These are phyloP conservation scores for Lasius fuliginosus DNA, from an alignment of 2,888 invertebrate genomes.

Conservation along the genomic window DNA sequence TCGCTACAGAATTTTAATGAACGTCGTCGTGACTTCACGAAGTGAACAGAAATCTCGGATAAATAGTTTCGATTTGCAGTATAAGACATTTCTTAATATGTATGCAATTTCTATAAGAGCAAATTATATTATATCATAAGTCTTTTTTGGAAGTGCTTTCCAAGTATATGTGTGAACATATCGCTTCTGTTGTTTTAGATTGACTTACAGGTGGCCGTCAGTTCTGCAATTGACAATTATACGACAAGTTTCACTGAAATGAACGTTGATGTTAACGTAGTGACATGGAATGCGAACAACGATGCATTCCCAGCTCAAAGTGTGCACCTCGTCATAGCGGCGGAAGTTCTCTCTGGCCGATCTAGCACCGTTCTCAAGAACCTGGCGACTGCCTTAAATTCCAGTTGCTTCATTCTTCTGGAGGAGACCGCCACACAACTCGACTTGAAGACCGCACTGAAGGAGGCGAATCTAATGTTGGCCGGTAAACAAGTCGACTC, in stretches of 20 bases:
- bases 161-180: background rate
- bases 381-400: slow-evolving; percentile 89
- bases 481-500: slow-evolving; percentile 90
- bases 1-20: background rate
- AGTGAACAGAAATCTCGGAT: background rate
- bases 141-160: too few species aligned
- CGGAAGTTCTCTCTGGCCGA: slow-evolving; percentile 89
- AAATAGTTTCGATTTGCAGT: too few species aligned
- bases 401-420: slow-evolving; percentile 91
- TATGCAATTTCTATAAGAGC: too few species aligned
- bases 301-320: slow-evolving; percentile 89
- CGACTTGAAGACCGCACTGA: slow-evolving; percentile 68
- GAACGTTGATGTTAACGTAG: slow-evolving; percentile 89
- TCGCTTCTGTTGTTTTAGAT: slow-evolving; percentile 79
- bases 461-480: slow-evolving; percentile 86
- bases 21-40: too few species aligned
- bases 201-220: slow-evolving; percentile 88
- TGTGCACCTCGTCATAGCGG: slow-evolving; percentile 90
- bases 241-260: slow-evolving; percentile 88
- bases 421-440: slow-evolving; percentile 88
- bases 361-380: slow-evolving; percentile 87
- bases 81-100: too few species aligned
- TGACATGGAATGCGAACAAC: slow-evolving; percentile 89
- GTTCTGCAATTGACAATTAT: slow-evolving; percentile 87
- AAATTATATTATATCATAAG: background rate